Evolutionary conservation across 2,888 invertebrate genomes (phyloP), one percentile per base, ranked within the genome.

Genomic region (Agrotis ipsilon): DNA sequence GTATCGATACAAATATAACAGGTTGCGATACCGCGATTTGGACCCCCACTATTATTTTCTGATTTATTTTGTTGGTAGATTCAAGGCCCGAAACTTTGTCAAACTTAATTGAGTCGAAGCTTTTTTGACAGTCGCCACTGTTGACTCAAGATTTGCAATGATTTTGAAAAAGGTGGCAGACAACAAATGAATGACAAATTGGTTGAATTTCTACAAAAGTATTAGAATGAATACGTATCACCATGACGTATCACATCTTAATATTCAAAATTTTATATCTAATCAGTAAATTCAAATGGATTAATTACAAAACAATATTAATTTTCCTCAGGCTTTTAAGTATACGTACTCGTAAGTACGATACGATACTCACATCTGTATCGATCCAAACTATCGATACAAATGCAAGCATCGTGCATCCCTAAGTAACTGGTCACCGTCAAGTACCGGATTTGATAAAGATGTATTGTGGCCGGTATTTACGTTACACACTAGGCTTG

Each of bases 401-500:
- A 14, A 32, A 14, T n/a, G 6, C 32, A 55, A 19, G 7, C 14
- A 27, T 32, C n/a, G 32, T 3, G 1, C 55, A 55, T 6, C 55
- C 55, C 14, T 55, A 32, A 1, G 5, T 32, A 32, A 13, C n/a
- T 32, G 78, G 62, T 74, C 81, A 78, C 76, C 32, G 39, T 39
- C 39, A 39, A 86, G 78, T 80, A 70, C 80, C 73, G 68, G 67
- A 76, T 57, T 76, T 80, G 83, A 86, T 86, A 83, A 83, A 86
- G 86, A 86, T 83, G 86, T 86, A 86, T 86, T 77, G 74, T 84
- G 69, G 72, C 67, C 57, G 54, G 59, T 62, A 70, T 83, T 81
- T 55, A 64, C 71, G 79, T 86, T 81, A 84, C 83, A 81, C 75
- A 84, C 76, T 76, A 79, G 76, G 67, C 78, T 81, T 55, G 74